Evolutionary conservation across 64 coral and sea anemone species (phyloP), one percentile per base, ranked within the genome.

Genomic region (Montipora foliosa): DNA sequence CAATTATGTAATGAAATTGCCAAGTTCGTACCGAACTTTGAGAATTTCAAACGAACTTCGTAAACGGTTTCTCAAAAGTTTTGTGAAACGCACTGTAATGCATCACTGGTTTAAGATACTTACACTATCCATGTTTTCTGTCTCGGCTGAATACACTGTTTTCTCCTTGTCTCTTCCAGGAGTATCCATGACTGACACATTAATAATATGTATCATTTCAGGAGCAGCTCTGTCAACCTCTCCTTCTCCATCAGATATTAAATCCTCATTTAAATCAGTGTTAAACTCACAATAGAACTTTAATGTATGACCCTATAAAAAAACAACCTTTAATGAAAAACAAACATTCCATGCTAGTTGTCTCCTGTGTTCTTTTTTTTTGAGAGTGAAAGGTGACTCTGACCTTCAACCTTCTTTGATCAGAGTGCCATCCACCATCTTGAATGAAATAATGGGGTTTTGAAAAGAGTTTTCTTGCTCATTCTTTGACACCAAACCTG

Each of bases 81-180:
- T n/a, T n/a, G n/a, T n/a, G n/a, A n/a, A n/a, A n/a, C n/a, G n/a
- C n/a, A n/a, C n/a, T n/a, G n/a, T n/a, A 29, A 29, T 29, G 29
- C 29, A 29, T 29, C 29, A 29, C 29, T 1, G 1, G 29, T 29
- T 57, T 11, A 15, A 64, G 13, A 12, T 44, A 87, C 95, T 89
- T 87, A 99, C 98, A 76, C 17, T 57, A 57, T 96, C 98, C 95
- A 99, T 91, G 82, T 99, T 99, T 67, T 99, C 98, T 76, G 95
- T 99, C 77, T 99, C 98, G 44, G 95, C 95, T 20, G 89, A 84
- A 62, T 99, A 99, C 29, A 96, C 20, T 62, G 78, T 89, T 73
- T 82, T 93, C 17, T 90, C 64, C 6, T 92, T 83, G 29, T 91
- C 96, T 24, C 79, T 91, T 47, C 92, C 87, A 70, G 92, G 79